Evolutionary conservation across 2,113 vertebrate species (phyloP), one percentile per base, ranked within the genome.

Genomic region (Oryzias curvinotus): DNA sequence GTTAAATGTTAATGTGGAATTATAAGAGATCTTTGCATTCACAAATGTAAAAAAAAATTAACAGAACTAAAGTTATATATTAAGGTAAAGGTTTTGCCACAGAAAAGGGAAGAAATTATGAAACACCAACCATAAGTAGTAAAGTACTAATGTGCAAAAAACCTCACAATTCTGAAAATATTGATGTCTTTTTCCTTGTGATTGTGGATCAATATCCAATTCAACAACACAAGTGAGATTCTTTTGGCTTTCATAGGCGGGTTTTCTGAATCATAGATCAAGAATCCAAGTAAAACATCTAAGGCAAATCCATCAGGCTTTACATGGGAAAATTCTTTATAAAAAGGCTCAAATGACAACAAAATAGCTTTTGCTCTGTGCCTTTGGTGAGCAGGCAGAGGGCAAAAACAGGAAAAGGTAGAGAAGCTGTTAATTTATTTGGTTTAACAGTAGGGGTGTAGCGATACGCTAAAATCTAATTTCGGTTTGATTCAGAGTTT

Each of bases 201-300:
- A 53, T 65, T 72, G 69, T 62, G 88, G 78, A 83, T 77, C 80
- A 68, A 85, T 77, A 62, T 78, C 87, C 80, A 75, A 79, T 85
- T 61, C 68, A 80, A 61, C 52, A 85, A 80, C 78, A 71, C 78
- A 30, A 72, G 81, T 78, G 86, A 77, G 59, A 75, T 89, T 82
- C 76, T 91, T 90, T 91, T 90, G 90, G 88, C 87, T 82, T 74
- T 67, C 57, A 65, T 68, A 67, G 5, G 77, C 2, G 86, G 86
- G 78, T 86, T 89, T 90, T 91, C 86, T 91, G 85, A 91, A 90
- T 90, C 88, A 90, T 77, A 86, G 70, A 84, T 75, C 76, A 75
- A 77, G 82, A 73, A 54, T 86, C 77, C 85, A 81, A 73, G 81
- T 73, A 70, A 77, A 73, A 82, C 85, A 81, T 73, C 77, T 85